Evolutionary conservation across 2,113 vertebrate genomes (phyloP), one percentile per base, ranked within the genome.

Genomic region (Mixornis gularis): DNA sequence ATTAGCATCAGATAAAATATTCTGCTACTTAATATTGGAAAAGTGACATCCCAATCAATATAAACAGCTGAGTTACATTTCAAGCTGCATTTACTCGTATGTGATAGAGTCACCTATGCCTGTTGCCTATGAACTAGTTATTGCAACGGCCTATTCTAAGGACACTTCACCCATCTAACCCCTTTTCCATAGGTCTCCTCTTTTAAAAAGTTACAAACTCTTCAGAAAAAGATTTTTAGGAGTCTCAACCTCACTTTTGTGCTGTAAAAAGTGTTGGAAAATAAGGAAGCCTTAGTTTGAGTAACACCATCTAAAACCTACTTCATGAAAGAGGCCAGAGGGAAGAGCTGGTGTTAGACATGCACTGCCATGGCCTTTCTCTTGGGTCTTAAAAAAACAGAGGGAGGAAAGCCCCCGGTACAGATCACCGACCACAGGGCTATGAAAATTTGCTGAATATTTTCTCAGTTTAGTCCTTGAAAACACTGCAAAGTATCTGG

Each of bases 1-100:
- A 94, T 24, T 92, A 95, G 8, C 63, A 90, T 85, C 52, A 85
- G 41, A 49, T 89, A 90, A 96, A 96, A 94, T 97, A 92, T 80
- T 94, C 90, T 93, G 74, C 79, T 95, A 93, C 70, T 95, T 97
- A 91, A 92, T 96, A 92, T 68, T 96, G 94, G 83, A 90, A 96
- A 92, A 94, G 46, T 21, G 14, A 70, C 89, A 85, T 85, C 69
- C 76, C 77, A 96, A 93, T 95, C 93, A 97, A 95, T 93, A 69
- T 44, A 93, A 94, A 41, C 49, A 85, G 69, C 41, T 11, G 12
- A 64, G 19, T 79, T 94, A 79, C 53, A 87, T 79, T 92, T 95
- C 65, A 65, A 86, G 46, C 32, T 94, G 56, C 12, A 43, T 95
- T 95, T 95, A 38, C 55, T 66, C 36, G 14, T 87, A 58, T 65